Evolutionary conservation across 2,888 invertebrate genomes (phyloP).

Genomic region (Cephonodes hylas): DNA sequence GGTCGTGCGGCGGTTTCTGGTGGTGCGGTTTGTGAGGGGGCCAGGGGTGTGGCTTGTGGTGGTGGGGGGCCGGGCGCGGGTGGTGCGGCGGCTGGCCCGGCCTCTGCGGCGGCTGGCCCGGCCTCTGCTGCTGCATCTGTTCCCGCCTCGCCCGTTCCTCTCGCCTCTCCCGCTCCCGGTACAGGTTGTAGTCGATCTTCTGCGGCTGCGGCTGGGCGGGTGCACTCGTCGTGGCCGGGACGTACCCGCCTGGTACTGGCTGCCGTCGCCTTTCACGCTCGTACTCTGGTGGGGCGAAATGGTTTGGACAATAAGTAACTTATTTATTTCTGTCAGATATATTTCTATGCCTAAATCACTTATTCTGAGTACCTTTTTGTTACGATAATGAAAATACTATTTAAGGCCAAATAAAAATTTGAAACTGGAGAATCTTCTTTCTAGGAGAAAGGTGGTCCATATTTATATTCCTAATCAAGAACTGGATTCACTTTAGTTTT

Average conservation of each 20-base stretch:
- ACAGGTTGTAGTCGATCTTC: conserved; percentile 81
- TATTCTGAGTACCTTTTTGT: too few species aligned
- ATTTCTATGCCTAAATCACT: too few species aligned
- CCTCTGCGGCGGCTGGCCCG: conserved; percentile 39
- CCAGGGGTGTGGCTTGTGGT: conserved; percentile 57
- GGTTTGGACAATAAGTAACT: too few species aligned
- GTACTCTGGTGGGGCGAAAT: conserved; percentile 50
- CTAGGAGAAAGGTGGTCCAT: too few species aligned
- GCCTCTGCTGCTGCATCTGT: conserved; percentile 38
- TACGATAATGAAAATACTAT: too few species aligned
- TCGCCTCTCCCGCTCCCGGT: conserved; percentile 80
- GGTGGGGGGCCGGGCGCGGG: conserved; percentile 46
- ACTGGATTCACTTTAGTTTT: too few species aligned
- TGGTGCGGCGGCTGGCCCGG: conserved; percentile 46
- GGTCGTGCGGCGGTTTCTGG: conserved; percentile 61
- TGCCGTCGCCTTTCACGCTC: conserved; percentile 71
- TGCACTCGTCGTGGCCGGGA: conserved; percentile 57
- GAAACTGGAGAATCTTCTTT: too few species aligned
- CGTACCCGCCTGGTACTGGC: conserved; percentile 68
- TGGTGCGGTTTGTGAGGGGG: conserved; percentile 63
- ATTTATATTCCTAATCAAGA: too few species aligned
- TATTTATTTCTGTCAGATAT: too few species aligned
- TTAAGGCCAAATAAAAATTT: too few species aligned
- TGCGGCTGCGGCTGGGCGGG: conserved; percentile 67
- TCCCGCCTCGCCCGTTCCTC: conserved; percentile 57